Conservation (phyloP, 2,113 vertebrate species). For the Cardinalis cardinalis region DNA sequence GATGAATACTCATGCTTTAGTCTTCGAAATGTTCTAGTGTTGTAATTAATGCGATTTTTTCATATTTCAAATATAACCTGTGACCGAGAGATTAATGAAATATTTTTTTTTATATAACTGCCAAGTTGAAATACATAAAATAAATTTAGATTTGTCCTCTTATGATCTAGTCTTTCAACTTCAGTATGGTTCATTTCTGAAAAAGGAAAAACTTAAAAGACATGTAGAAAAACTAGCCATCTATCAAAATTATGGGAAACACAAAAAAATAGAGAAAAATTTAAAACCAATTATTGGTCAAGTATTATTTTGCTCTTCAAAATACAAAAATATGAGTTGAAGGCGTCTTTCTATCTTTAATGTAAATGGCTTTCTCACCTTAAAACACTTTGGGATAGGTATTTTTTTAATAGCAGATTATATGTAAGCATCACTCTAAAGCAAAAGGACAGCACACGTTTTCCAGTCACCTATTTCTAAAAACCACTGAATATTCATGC, state of each 20-base stretch:
- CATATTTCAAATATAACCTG: background rate
- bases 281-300: background rate
- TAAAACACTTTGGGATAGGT: background rate
- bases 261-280: background rate
- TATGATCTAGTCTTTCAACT: conserved; percentile 20
- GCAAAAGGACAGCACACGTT: background rate
- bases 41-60: background rate
- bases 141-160: background rate
- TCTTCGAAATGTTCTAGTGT: background rate
- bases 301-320: background rate
- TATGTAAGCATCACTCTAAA: background rate
- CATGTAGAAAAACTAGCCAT: background rate
- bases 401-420: background rate
- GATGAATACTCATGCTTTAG: background rate
- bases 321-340: background rate
- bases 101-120: background rate
- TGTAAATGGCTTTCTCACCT: background rate
- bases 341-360: background rate
- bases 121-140: background rate
- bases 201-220: background rate
- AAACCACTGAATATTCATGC: background rate
- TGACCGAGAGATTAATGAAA: background rate
- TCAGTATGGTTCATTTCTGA: background rate
- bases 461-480: background rate
- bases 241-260: conserved; percentile 2